Conservation (phyloP, 53 echinoderm and acorn worm species). For the Echinometra lucunter region DNA sequence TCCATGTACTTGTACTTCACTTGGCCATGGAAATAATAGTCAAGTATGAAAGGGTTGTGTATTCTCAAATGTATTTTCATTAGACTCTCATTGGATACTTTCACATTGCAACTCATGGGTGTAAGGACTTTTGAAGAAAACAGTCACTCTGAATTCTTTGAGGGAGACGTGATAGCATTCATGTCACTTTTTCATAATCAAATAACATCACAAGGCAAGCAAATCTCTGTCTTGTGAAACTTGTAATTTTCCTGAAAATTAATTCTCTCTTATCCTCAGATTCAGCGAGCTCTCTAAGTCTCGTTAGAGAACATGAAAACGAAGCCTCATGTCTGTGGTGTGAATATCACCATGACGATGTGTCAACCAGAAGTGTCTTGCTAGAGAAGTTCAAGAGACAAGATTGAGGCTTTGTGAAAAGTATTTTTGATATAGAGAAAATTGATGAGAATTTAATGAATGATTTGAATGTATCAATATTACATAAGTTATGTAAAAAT, state of each 20-base stretch:
- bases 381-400: conserved; percentile 22
- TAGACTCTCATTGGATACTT: neutral
- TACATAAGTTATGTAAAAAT: conserved; percentile 54
- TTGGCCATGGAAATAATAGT: neutral
- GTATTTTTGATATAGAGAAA: conserved; percentile 65
- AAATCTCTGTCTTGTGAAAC: neutral
- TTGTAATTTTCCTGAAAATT: neutral
- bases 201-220: neutral
- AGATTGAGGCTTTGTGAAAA: conserved; percentile 51
- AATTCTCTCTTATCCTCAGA: neutral
- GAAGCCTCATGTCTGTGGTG: conserved; percentile 8
- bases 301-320: conserved; percentile 16
- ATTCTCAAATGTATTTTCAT: neutral
- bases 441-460: conserved; percentile 56
- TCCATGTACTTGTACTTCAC: neutral
- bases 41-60: neutral
- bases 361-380: conserved; percentile 49
- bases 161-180: neutral
- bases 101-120: neutral
- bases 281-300: neutral
- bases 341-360: conserved; percentile 39
- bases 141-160: neutral
- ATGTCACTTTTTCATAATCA: neutral
- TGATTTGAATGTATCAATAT: conserved; percentile 62
- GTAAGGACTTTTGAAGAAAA: neutral